Conservation (phyloP, 2,888 invertebrate genomes). For the Malthinus seriepunctatus region DNA sequence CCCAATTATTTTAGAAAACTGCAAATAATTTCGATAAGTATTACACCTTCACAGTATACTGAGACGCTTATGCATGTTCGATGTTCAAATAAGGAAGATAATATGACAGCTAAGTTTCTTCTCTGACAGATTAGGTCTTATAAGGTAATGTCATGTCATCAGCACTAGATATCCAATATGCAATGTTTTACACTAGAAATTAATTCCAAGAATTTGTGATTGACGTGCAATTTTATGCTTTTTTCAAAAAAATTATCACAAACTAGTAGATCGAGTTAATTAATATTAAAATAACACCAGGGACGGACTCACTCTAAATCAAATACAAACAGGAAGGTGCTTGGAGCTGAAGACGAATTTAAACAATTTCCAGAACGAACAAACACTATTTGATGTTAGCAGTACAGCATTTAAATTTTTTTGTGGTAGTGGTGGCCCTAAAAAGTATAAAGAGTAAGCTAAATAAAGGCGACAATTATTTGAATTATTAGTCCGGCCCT, state of each 20-base stretch:
- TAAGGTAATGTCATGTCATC: conserved; percentile 27
- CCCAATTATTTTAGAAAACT: conserved; percentile 10
- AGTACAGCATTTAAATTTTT: too few relatives aligned
- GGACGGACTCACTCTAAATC: conserved; percentile 22
- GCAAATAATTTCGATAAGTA: conserved; percentile 20
- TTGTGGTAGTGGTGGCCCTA: too few relatives aligned
- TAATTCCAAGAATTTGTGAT: conserved; percentile 34
- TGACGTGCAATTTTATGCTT: conserved; percentile 36
- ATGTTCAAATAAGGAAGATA: conserved; percentile 25
- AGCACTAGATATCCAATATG: conserved; percentile 29
- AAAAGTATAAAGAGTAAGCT: too few relatives aligned
- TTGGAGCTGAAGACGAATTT: too few relatives aligned
- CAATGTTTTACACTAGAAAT: conserved; percentile 36
- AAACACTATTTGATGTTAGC: too few relatives aligned
- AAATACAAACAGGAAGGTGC: too few relatives aligned
- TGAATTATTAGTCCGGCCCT: too few relatives aligned
- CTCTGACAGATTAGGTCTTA: conserved; percentile 26
- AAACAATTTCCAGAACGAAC: too few relatives aligned
- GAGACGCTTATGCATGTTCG: conserved; percentile 13
- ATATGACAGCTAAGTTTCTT: conserved; percentile 28
- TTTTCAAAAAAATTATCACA: conserved; percentile 39
- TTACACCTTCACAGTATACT: conserved; percentile 23
- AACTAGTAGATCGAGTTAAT: conserved; percentile 44
- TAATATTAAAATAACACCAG: conserved; percentile 24
- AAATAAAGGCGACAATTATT: too few relatives aligned